Conservation (phyloP, 2,113 vertebrate genomes). For the Tretioscincus oriximinensis region DNA sequence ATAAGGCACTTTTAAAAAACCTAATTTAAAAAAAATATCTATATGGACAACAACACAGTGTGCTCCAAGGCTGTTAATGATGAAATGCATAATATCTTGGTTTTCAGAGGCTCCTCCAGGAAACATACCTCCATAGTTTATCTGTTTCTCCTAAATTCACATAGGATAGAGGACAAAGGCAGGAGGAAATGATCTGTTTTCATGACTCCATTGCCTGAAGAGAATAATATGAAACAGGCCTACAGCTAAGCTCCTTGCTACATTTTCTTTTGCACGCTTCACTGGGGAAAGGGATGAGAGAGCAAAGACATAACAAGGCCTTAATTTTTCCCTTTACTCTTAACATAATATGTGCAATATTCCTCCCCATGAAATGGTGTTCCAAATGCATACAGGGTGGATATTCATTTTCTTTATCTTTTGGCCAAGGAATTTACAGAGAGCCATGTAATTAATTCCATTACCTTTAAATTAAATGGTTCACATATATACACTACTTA, state of each 20-base stretch:
- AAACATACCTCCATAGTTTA: background rate
- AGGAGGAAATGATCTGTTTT: background rate
- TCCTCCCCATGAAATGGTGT: background rate
- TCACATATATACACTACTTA: background rate
- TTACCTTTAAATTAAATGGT: constrained; percentile 12
- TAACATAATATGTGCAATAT: background rate
- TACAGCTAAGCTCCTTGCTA: background rate
- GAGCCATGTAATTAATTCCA: background rate
- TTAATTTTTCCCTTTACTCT: background rate
- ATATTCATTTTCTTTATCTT: background rate
- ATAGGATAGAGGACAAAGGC: background rate
- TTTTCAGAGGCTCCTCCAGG: background rate
- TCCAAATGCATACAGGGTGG: background rate
- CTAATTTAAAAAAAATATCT: too few species aligned
- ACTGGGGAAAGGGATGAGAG: background rate
- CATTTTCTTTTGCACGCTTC: background rate
- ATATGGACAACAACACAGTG: too few species aligned
- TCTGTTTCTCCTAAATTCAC: background rate
- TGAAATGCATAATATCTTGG: too few species aligned
- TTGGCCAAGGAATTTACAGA: background rate
- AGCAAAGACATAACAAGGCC: background rate
- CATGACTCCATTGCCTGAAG: background rate
- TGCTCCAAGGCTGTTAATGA: too few species aligned
- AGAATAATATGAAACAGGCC: background rate
- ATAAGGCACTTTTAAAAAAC: too few species aligned